phyloP scores from a whole-genome alignment of 2,888 invertebrate species.

The Aleiodes alternator region DNA sequence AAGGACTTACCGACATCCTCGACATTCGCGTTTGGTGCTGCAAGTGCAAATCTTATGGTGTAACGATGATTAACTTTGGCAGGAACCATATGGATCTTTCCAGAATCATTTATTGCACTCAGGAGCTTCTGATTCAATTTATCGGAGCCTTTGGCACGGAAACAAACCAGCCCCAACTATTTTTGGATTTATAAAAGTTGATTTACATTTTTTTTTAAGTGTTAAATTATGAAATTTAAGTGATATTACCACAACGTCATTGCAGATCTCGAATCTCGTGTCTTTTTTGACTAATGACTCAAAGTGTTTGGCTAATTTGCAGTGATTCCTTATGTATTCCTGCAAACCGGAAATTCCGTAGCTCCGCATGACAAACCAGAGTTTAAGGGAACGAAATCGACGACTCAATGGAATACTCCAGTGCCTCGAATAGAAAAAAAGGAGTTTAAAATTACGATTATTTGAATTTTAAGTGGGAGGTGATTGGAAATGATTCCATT shows the following conservation, averaged over 20 bases:
- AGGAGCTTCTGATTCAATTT: constrained; percentile 93
- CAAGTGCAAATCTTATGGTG: constrained; percentile 95
- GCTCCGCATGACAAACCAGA: constrained; percentile 97
- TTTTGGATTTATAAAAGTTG: neutral
- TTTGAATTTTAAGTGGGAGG: too few species aligned
- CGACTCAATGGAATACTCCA: constrained; percentile 98
- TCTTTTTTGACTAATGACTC: constrained; percentile 88
- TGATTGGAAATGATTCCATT: too few species aligned
- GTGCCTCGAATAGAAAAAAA: constrained; percentile 78
- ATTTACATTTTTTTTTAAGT: constrained; percentile 22
- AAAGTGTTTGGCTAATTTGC: constrained; percentile 92
- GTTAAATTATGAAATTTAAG: constrained; percentile 63
- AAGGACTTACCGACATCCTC: constrained; percentile 83
- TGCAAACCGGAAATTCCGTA: constrained; percentile 96
- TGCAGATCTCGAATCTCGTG: constrained; percentile 92
- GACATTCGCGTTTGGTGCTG: constrained; percentile 91
- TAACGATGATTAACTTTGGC: constrained; percentile 92
- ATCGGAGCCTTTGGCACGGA: constrained; percentile 87
- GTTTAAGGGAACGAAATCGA: constrained; percentile 94
- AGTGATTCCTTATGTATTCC: constrained; percentile 94
- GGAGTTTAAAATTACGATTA: too few species aligned
- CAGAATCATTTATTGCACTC: constrained; percentile 95
- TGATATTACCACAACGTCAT: constrained; percentile 88
- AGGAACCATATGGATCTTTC: constrained; percentile 97
- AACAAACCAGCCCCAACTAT: constrained; percentile 93